Conservation (phyloP, 2,113 vertebrate species). For the Leptobrachium ailaonicum region DNA sequence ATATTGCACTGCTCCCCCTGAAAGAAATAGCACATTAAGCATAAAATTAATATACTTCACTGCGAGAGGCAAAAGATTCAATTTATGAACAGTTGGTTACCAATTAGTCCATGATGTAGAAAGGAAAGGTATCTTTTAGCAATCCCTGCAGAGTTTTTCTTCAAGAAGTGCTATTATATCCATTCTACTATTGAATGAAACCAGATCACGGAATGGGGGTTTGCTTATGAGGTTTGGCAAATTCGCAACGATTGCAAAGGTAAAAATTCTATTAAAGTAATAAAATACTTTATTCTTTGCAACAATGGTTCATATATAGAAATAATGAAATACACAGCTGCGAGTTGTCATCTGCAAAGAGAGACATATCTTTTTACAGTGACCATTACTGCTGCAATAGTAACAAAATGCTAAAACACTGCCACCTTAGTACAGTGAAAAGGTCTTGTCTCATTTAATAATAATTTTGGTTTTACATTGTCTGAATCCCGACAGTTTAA, state of each 20-base stretch:
- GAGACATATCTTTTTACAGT: too few species aligned
- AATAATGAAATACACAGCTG: too few species aligned
- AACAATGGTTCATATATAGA: too few species aligned
- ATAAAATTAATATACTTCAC: fast-evolving
- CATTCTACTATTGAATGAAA: neutral
- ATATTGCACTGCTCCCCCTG: slow-evolving; percentile 98
- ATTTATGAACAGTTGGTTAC: slow-evolving; percentile 8
- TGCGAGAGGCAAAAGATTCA: neutral
- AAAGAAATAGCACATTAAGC: slow-evolving; percentile 50
- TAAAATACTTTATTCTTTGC: too few species aligned
- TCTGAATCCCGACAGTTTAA: too few species aligned
- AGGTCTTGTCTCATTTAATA: too few species aligned
- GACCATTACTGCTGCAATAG: too few species aligned
- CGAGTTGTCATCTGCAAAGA: too few species aligned
- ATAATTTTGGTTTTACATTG: too few species aligned
- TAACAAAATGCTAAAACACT: too few species aligned
- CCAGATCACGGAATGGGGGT: neutral
- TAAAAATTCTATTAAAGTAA: too few species aligned
- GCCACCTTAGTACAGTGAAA: too few species aligned
- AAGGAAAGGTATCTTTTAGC: neutral
- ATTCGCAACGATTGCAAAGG: neutral
- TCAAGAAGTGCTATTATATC: neutral
- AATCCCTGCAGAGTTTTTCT: neutral
- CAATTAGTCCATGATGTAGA: slow-evolving; percentile 1
- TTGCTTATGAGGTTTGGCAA: neutral